Percentiles rank a stretch among this genome's conserved stretches.
Conservation (phyloP, 2,113 vertebrate species). For the Psophia crepitans region DNA sequence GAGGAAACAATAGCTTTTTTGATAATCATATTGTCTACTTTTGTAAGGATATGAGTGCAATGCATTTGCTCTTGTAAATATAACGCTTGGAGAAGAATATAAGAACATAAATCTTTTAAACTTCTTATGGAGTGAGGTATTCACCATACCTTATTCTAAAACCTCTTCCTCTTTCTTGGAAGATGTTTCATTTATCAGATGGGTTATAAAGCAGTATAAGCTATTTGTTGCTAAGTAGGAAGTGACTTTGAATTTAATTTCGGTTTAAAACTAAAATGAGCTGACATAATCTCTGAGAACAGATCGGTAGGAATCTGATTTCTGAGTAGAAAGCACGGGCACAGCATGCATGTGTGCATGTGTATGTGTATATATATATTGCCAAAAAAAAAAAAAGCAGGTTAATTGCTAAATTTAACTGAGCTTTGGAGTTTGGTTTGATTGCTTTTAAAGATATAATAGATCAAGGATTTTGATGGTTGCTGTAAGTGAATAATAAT, state of each 20-base stretch:
- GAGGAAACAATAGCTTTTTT: not conserved
- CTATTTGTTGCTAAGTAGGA: not conserved
- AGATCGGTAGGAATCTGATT: not conserved
- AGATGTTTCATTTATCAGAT: not conserved
- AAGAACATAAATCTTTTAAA: not conserved
- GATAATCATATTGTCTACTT: not conserved
- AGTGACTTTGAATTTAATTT: not conserved
- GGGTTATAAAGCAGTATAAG: not conserved
- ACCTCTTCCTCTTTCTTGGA: not conserved
- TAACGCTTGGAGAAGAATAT: not conserved
- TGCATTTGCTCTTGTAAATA: not conserved
- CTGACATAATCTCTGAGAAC: not conserved
- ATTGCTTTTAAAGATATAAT: not conserved
- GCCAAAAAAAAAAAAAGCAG: not conserved
- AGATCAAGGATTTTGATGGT: not conserved
- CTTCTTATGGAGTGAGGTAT: not conserved
- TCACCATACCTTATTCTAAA: not conserved
- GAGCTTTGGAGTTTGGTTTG: not conserved
- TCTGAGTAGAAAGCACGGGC: not conserved
- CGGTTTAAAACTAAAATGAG: not conserved
- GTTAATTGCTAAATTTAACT: not conserved
- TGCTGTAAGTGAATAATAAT: not conserved
- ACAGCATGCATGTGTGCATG: accelerated
- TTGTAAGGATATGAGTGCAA: not conserved
- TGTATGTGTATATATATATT: accelerated